Evolutionary conservation across 2,113 vertebrate species (phyloP).

Genomic region (Ursus arctos): DNA sequence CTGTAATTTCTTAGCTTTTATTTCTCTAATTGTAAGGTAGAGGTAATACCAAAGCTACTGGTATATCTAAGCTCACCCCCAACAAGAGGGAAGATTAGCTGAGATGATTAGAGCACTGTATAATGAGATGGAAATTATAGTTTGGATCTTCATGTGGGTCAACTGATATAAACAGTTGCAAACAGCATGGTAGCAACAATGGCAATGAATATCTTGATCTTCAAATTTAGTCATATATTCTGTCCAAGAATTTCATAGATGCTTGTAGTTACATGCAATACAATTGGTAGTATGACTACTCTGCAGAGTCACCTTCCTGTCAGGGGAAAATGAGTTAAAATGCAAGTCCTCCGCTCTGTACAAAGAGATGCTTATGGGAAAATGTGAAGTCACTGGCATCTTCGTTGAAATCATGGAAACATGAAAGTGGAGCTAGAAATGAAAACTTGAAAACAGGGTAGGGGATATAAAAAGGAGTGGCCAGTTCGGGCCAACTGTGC

Average conservation of each 20-base stretch:
- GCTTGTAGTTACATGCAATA: background rate
- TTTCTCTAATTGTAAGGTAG: conserved; percentile 1
- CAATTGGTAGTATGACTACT: background rate
- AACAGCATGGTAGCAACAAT: background rate
- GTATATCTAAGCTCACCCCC: background rate
- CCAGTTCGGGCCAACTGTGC: background rate
- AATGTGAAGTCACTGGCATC: background rate
- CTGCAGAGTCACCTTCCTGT: background rate
- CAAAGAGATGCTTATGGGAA: background rate
- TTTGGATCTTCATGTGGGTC: background rate
- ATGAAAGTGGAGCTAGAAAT: background rate
- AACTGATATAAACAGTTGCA: background rate
- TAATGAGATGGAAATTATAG: background rate
- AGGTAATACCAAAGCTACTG: background rate
- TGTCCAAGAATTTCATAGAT: background rate
- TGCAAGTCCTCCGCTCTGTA: background rate
- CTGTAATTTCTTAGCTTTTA: background rate
- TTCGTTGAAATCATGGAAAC: background rate
- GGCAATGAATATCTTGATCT: background rate
- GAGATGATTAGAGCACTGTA: background rate
- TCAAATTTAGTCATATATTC: background rate
- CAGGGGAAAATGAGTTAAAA: background rate
- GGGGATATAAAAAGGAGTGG: background rate
- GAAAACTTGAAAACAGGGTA: background rate
- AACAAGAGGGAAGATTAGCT: background rate